Percentiles rank a stretch among this genome's conserved stretches.
Conservation (phyloP, 2,113 vertebrate species). For the Caloenas nicobarica region DNA sequence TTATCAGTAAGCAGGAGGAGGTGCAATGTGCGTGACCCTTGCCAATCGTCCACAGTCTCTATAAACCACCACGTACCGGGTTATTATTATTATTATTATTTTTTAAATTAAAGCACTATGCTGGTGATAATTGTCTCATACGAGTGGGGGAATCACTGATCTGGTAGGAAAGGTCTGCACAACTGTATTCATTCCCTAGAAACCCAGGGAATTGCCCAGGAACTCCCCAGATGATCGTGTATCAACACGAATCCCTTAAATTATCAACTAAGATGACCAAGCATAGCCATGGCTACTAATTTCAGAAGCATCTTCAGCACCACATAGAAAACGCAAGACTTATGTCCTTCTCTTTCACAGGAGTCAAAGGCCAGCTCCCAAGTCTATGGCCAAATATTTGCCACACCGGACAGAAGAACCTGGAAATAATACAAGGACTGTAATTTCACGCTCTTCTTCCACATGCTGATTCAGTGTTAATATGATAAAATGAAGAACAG, state of each 20-base stretch:
- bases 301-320: not conserved
- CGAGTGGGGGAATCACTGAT: not conserved
- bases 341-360: accelerated
- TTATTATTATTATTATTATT: no score
- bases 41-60: not conserved
- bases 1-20: no score
- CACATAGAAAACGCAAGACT: not conserved
- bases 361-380: not conserved
- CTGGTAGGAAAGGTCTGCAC: not conserved
- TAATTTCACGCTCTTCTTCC: not conserved
- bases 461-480: not conserved
- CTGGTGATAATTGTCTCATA: not conserved
- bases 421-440: not conserved
- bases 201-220: not conserved
- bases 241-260: not conserved
- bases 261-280: no score
- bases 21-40: accelerated
- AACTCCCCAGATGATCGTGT: accelerated
- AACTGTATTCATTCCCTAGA: not conserved
- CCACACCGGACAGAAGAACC: not conserved
- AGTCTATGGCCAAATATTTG: not conserved
- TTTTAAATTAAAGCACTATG: not conserved
- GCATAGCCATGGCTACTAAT: not conserved
- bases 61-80: accelerated
- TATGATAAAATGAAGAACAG: not conserved